phyloP scores from a whole-genome alignment of 2,113 vertebrate species.

The Calypte anna region DNA sequence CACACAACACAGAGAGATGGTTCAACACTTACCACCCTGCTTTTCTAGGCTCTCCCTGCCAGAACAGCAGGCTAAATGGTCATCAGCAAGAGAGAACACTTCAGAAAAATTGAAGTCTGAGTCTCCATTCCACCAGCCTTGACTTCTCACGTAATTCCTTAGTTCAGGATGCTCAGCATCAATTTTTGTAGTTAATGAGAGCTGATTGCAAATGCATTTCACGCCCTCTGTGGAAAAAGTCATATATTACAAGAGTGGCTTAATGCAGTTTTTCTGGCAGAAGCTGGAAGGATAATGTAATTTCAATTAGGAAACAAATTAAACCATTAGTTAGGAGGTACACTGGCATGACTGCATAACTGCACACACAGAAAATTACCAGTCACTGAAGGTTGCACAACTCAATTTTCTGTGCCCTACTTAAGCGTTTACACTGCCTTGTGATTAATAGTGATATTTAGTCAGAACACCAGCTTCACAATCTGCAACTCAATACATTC shows the following conservation, averaged over 20 bases:
- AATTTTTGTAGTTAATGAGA: conserved; percentile 81
- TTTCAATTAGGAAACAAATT: background rate
- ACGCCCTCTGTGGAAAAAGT: conserved; percentile 75
- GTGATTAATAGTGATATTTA: background rate
- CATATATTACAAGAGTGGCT: background rate
- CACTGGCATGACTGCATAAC: background rate
- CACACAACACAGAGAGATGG: background rate
- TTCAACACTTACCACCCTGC: conserved; percentile 75
- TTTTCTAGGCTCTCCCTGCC: conserved; percentile 77
- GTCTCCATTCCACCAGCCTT: conserved; percentile 83
- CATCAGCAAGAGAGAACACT: conserved; percentile 76
- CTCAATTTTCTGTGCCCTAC: background rate
- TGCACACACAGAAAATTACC: background rate
- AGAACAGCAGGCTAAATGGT: conserved; percentile 68
- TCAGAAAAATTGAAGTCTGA: conserved; percentile 83
- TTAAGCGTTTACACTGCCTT: background rate
- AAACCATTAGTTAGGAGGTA: background rate
- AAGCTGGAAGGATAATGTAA: background rate
- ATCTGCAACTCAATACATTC: background rate
- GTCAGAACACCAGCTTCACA: background rate
- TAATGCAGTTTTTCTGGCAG: background rate
- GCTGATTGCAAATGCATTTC: conserved; percentile 78
- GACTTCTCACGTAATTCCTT: conserved; percentile 75
- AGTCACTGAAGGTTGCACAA: background rate
- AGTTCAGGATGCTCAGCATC: conserved; percentile 82